Conservation (phyloP, 2,113 vertebrate genomes). For the Pionites leucogaster region DNA sequence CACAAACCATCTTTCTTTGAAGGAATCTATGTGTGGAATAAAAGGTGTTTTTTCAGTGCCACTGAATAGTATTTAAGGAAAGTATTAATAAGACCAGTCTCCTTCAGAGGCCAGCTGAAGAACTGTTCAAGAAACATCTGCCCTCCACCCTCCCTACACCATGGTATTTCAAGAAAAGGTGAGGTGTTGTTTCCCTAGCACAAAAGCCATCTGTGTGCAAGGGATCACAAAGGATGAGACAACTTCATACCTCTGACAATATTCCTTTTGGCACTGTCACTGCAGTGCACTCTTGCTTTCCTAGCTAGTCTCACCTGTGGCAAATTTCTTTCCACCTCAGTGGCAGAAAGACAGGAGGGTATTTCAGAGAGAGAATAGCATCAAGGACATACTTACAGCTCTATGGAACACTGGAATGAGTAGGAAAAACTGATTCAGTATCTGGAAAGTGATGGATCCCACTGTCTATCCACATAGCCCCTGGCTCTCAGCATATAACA, state of each 20-base stretch:
- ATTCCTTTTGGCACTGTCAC: background rate
- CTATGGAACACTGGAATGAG: background rate
- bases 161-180: background rate
- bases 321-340: background rate
- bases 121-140: background rate
- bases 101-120: background rate
- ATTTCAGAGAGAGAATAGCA: background rate
- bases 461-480: background rate
- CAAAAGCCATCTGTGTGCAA: background rate
- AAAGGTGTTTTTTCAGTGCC: background rate
- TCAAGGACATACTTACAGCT: background rate
- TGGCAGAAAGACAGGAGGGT: background rate
- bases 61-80: conserved; percentile 15
- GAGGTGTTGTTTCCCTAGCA: background rate
- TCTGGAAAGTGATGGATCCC: background rate
- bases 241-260: background rate
- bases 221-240: background rate
- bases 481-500: background rate
- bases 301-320: background rate
- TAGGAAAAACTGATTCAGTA: background rate
- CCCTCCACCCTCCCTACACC: background rate
- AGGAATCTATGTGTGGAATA: conserved; percentile 23
- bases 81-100: background rate
- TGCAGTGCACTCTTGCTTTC: background rate
- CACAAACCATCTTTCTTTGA: conserved; percentile 40